Conservation (phyloP, 2,113 vertebrate species). For the Cathartes aura region DNA sequence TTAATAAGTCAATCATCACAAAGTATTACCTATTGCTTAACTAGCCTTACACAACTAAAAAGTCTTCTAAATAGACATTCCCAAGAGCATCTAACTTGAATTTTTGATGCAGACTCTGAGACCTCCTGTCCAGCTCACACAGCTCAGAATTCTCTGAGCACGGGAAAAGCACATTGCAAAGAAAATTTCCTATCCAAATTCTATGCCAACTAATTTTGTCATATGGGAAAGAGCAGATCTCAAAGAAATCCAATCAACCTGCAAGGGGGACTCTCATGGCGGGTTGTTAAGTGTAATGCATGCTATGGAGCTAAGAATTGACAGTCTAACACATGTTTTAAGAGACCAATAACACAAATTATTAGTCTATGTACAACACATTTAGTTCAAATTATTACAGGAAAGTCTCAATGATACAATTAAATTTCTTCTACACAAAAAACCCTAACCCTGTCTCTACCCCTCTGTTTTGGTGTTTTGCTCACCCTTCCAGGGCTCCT, state of each 20-base stretch:
- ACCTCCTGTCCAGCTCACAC: not conserved
- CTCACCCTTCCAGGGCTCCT: not conserved
- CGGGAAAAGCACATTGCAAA: not conserved
- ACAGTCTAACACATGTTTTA: not conserved
- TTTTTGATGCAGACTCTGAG: not conserved
- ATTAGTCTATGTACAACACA: not conserved
- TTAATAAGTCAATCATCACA: not conserved
- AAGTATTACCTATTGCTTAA: not conserved
- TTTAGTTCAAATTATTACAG: not conserved
- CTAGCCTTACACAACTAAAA: fast-evolving
- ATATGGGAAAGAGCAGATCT: not conserved
- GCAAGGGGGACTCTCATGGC: not conserved
- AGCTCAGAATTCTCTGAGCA: not conserved
- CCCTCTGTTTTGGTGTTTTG: not conserved
- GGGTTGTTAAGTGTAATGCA: not conserved
- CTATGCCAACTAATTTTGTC: not conserved
- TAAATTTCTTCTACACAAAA: not conserved
- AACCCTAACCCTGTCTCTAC: fast-evolving
- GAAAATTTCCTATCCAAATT: not conserved
- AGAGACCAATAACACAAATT: not conserved
- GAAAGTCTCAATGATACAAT: not conserved
- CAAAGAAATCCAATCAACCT: not conserved
- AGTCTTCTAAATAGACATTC: not conserved
- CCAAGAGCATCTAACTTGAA: not conserved
- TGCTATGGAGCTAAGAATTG: not conserved